Evolutionary conservation across 2,888 invertebrate species (phyloP), one percentile per base, ranked within the genome.

Genomic region (Aleiodes leptofemur): DNA sequence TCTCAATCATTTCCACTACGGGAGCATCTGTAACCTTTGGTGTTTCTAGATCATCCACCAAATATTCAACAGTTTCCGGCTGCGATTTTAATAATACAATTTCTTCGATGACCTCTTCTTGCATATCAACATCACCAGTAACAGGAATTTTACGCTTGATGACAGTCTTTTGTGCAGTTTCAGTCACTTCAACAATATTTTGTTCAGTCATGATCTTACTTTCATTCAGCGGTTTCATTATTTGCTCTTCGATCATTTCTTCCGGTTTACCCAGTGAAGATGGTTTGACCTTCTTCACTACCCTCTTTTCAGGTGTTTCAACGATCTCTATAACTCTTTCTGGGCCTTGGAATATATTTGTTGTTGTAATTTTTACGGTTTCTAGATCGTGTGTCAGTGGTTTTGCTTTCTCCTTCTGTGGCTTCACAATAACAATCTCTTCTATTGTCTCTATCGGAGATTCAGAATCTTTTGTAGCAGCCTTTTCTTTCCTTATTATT

Each of bases 261-360:
- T 70, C 77, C n/a, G 79, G 23, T 8, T 79, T 73, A n/a, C 80
- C 80, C 51, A 79, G 74, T 56, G 79, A 78, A n/a, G 77, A 72
- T 16, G 83, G 80, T 69, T 87, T 83, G 77, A 87, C 88, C 78
- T 61, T 90, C 85, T 73, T 87, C 83, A 84, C 86, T 83, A 81
- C 86, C 85, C 81, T 81, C 68, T 78, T 84, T 83, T 90, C 85
- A 86, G 89, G 85, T 1, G 87, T 82, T 80, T 90, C 84, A 64
- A 87, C 86, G 13, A 88, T 87, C 83, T 92, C 81, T 5, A 80
- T 75, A 1, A 79, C 76, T 57, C 79, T 91, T 29, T 89, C 90
- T 4, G 79, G 77, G 11, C 69, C 78, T 50, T 76, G 72, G 57
- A 76, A 71, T 7, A 72, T 80, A 23, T 84, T 82, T 69, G 84